Conservation (phyloP, 1,140 invertebrate genomes). For the Brachionus plicatilis region DNA sequence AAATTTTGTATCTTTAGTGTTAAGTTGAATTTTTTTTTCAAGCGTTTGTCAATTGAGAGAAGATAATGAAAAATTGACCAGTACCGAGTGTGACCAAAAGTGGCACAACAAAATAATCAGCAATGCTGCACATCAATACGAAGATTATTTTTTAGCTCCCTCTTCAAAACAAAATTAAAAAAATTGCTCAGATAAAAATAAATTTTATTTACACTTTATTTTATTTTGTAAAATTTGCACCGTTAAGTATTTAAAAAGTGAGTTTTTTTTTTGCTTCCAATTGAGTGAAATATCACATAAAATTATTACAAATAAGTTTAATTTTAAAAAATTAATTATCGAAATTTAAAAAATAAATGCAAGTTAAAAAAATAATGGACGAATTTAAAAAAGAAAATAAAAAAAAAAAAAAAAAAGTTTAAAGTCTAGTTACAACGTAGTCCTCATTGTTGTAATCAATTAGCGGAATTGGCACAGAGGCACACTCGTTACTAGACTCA, state of each 20-base stretch:
- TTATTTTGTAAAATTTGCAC: neutral
- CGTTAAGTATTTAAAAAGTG: neutral
- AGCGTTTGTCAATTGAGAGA: conserved; percentile 10
- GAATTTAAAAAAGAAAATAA: neutral
- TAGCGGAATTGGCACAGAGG: neutral
- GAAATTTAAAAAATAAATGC: neutral
- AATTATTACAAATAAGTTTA: neutral
- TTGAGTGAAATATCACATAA: neutral
- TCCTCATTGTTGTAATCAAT: conserved; percentile 7
- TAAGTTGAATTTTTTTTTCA: neutral
- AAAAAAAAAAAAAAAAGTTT: neutral
- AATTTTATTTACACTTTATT: neutral
- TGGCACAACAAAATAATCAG: neutral
- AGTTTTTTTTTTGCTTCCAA: neutral
- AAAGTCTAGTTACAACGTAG: conserved; percentile 10
- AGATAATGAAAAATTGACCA: neutral
- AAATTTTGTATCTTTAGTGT: too few relatives aligned
- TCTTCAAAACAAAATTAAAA: conserved; percentile 5
- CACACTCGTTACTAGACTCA: neutral
- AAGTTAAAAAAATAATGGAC: conserved; percentile 2
- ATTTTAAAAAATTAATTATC: neutral
- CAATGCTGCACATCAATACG: neutral
- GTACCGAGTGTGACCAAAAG: neutral
- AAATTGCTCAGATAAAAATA: neutral
- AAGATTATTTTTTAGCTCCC: conserved; percentile 25